Evolutionary conservation across 2,888 invertebrate species (phyloP).

Genomic region (Dorcus hopei): DNA sequence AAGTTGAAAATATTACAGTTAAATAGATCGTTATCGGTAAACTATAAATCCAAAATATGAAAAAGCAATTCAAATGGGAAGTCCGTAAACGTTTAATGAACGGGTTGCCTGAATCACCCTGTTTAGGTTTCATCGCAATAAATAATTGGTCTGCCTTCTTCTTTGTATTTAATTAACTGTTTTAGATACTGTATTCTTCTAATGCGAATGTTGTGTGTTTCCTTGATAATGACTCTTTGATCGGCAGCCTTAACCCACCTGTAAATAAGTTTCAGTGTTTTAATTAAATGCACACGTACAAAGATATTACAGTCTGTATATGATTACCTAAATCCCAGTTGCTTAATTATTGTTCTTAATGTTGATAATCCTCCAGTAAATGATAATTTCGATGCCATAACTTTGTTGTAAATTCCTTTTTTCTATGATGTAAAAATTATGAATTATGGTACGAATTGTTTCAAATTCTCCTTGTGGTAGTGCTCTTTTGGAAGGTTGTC

Average conservation of each 20-base stretch:
- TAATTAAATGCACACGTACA: too few species aligned
- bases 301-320: too few species aligned
- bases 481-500: too few species aligned
- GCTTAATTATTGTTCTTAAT: not conserved
- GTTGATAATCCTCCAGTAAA: not conserved
- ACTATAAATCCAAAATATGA: too few species aligned
- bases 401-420: not conserved
- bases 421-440: not conserved
- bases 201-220: not conserved
- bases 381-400: not conserved
- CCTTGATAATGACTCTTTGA: not conserved
- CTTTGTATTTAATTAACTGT: not conserved
- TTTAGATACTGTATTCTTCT: not conserved
- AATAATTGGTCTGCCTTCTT: not conserved
- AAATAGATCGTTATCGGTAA: too few species aligned
- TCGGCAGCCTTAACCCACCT: not conserved
- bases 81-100: too few species aligned
- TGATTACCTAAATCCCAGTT: not conserved
- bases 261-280: too few species aligned
- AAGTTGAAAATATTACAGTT: too few species aligned
- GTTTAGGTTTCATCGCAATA: not conserved
- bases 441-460: not conserved
- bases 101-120: too few species aligned
- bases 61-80: too few species aligned
- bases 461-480: constrained; percentile 10